Base-by-base conservation (phyloP, 2,888 invertebrate species). In the Disparrhopalites patrizii region DNA sequence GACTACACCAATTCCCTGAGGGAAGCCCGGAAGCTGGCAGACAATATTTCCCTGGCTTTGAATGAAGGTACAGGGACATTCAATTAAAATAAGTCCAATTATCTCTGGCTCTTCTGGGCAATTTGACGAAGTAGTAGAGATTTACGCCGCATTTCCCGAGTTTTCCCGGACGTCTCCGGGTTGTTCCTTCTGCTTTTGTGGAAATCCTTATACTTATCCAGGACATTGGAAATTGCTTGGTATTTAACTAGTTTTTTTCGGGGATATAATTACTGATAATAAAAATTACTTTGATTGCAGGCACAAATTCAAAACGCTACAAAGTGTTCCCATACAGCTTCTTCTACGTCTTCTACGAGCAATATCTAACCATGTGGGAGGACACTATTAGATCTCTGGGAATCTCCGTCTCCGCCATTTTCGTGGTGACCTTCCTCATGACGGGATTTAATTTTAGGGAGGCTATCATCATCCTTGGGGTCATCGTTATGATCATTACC, bases 381-480 rank as follows among this genome's bases (percentile, higher is more conserved):
- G 90, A 97, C 77, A 92, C 95, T 0, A 79, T 93, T 33, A 85
- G 87, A 77, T 93, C 93, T 76, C 84, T 99, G 80, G 87, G 88
- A 20, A 87, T 95, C 64, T 96, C 96, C 18, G 82, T 96, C 67
- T 81, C 87, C 1, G 93, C 95, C 23, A 95, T 99, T 70, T 96
- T 98, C 80, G 83, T 93, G 31, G 95, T 95, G 10, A 94, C 95
- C 0, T 93, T 94, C 81, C 76, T 94, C 20, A 81, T 96, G 70
- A 91, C 97, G 86, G 98, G 97, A 25, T 85, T 94, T 71, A 93
- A 93, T 77, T 77, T 93, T 2, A 84, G 89, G 68, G 88, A 92
- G 0, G 86, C 96, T 0, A 67, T 86, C 3, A 85, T 90, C 52
- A 86, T 93, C 7, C 80, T 89, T 40, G 76, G 89, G 4, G 88